Evolutionary conservation across 2,797 vertebrate species (phyloP).

Genomic region (Alca torda): DNA sequence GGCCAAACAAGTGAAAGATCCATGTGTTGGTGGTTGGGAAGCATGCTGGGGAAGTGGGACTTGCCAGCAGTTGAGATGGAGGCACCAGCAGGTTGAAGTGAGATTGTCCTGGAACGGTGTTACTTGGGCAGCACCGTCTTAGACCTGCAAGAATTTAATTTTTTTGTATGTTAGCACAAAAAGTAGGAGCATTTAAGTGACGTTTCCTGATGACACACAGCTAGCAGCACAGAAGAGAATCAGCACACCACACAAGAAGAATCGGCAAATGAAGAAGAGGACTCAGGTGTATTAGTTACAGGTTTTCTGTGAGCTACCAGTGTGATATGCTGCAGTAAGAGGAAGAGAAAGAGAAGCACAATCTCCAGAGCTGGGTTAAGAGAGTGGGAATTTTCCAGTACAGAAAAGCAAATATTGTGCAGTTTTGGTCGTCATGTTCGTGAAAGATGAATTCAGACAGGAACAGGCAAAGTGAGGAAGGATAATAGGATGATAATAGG

Average conservation of each 20-base stretch:
- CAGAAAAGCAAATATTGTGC: neutral
- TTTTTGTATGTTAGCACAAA: neutral
- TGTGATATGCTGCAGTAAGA: neutral
- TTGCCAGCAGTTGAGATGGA: neutral
- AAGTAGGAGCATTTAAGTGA: neutral
- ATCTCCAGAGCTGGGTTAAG: neutral
- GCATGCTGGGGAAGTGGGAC: neutral
- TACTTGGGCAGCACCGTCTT: neutral
- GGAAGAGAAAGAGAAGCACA: neutral
- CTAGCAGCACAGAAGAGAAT: neutral
- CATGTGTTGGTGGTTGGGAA: neutral
- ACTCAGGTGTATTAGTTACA: neutral
- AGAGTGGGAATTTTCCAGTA: neutral
- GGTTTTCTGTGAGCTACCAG: neutral
- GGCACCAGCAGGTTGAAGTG: neutral
- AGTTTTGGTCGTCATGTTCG: neutral
- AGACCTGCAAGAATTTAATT: neutral
- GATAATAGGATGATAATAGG: neutral
- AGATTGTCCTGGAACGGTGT: neutral
- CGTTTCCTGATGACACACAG: neutral
- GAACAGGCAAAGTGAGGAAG: neutral
- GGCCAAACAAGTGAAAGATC: neutral
- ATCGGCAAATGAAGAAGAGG: neutral
- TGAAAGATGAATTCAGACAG: neutral
- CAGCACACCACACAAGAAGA: neutral